Base-by-base conservation (phyloP, 2,797 vertebrate species). In the Sparus aurata region DNA sequence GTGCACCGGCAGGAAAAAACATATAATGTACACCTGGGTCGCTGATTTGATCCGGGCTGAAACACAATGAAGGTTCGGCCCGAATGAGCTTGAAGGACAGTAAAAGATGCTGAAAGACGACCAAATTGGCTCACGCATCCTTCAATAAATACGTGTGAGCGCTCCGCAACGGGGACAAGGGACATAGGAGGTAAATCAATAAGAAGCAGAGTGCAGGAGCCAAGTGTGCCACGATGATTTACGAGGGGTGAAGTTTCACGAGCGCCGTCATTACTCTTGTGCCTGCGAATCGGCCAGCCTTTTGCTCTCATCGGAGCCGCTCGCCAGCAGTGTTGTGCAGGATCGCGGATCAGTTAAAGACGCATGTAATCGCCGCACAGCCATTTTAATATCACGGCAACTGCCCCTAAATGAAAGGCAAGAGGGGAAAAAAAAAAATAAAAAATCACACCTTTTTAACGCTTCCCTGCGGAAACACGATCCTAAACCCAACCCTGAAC, bases 21-120 rank as follows among this genome's bases (percentile, higher is more conserved):
- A 64, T 34, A 41, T 63, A 58, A 73, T 57, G 43, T 69, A 68
- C 38, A 60, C 54, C 45, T 17, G 20, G 52, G 63, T 43, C 41
- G 61, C 45, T 73, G 73, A 84, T 85, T 76, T 67, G 61, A 75
- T 79, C 63, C 23, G n/a, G 25, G 62, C 22, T 71, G 52, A 50
- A 76, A 62, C 69, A 77, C 66, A 79, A 80, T 83, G 79, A 71
- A 71, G 27, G 49, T 53, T 83, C 45, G 58, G 69, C 66, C 57
- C 61, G 4, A 86, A 68, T 67, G 45, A 47, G 30, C 49, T 30
- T 62, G 22, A 62, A 30, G 64, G 65, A 57, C 60, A 55, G 69
- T 61, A 38, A 75, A 87, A 73, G 55, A 59, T 25, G 49, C 52
- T 53, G 30, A 4, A 58, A 23, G 41, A 23, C 7, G 10, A n/a